Conservation (phyloP, 2,797 vertebrate genomes). For the Amniataba percoides region DNA sequence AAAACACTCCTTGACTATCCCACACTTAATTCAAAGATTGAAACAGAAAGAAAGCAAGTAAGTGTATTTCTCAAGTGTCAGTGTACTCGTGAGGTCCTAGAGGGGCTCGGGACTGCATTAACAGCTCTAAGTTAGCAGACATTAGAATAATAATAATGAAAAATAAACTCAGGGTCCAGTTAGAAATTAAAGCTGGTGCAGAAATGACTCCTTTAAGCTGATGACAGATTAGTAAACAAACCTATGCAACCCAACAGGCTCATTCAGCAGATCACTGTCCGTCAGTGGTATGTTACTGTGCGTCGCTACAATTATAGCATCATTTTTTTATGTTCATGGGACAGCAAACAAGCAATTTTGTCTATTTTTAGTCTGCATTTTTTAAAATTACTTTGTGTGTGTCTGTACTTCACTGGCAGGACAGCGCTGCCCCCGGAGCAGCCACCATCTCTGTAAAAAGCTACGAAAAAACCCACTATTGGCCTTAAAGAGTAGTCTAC, state of each 20-base stretch:
- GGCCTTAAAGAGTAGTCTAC: constrained; percentile 81
- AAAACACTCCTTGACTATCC: not conserved
- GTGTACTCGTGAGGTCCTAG: not conserved
- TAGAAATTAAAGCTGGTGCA: constrained; percentile 46
- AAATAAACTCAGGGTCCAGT: constrained; percentile 62
- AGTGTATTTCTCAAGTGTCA: not conserved
- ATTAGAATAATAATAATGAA: not conserved
- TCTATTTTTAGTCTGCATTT: constrained; percentile 41
- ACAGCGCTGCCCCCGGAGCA: constrained; percentile 52
- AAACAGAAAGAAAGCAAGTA: not conserved
- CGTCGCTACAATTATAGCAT: not conserved
- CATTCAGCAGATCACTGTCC: constrained; percentile 41
- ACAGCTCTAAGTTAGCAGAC: constrained; percentile 1
- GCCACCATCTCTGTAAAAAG: constrained; percentile 64
- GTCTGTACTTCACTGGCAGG: constrained; percentile 50
- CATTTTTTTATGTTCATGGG: constrained; percentile 19
- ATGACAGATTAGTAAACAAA: constrained; percentile 36
- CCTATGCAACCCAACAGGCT: constrained; percentile 71
- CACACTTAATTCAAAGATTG: not conserved
- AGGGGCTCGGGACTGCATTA: constrained; percentile 3
- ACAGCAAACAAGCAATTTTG: constrained; percentile 22
- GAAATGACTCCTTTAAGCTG: constrained; percentile 28
- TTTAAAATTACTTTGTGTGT: constrained; percentile 30
- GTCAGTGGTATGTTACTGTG: constrained; percentile 5
- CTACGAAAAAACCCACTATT: constrained; percentile 74